Evolutionary conservation across 2,888 invertebrate genomes (phyloP), one percentile per base, ranked within the genome.

Genomic region (Aspidiotus rigidus): DNA sequence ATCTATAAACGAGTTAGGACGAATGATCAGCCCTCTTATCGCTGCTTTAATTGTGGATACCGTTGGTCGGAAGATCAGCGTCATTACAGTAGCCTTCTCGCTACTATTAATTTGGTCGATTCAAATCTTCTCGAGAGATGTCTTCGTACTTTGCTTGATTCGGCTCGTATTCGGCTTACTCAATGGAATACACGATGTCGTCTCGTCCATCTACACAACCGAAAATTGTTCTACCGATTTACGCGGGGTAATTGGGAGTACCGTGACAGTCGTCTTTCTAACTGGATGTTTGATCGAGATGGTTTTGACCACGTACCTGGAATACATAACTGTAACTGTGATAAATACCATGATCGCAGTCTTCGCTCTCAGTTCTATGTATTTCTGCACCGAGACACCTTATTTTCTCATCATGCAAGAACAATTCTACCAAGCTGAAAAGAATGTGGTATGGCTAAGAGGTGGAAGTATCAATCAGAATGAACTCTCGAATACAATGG

Each of bases 161-260:
- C 64, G 73, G 6, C 71, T 73, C 40, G 55, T 73, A 3, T 73
- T 74, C 70, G 74, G 74, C 9, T 44, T 74, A 10, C 64, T 72
- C 5, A 72, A 73, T 72, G 74, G 74, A 5, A 70, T 72, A n/a
- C 71, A 71, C 9, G 73, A 74, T 54, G 72, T 73, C 10, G 71
- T 72, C 6, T 71, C 72, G 2, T 72, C 73, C 10, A 56, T 73
- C 39, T 74, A 74, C 57, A 70, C 73, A 1, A 73, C 70, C 13
- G 74, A 74, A 70, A 63, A 44, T 15, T 44, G 63, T 9, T 53
- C 63, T 9, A 10, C 63, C 8, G 13, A 63, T 17, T 16, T 63
- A 16, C n/a, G 53, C 5, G 63, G 63, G 8, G 16, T 44, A 7
- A 17, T 63, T 9, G 10, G 15, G 17, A 63, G 11, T n/a, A 17